Evolutionary conservation across 2,797 vertebrate species (phyloP).

Genomic region (Ctenopoma kingsleyae): DNA sequence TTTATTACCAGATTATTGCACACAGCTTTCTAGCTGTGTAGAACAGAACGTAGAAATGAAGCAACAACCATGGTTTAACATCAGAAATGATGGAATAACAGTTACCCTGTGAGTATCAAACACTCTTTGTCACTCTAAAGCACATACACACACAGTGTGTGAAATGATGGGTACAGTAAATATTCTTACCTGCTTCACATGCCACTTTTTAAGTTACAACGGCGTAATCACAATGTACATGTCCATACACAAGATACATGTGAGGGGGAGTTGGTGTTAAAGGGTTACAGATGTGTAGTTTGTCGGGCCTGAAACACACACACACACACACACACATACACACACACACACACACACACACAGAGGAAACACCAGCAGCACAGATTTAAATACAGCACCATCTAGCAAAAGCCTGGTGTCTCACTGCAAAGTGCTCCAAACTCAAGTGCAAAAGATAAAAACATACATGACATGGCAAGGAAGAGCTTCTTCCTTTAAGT

Average conservation of each 20-base stretch:
- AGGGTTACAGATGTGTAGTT: constrained; percentile 9
- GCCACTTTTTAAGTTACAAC: constrained; percentile 39
- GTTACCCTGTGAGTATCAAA: constrained; percentile 20
- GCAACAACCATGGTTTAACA: constrained; percentile 25
- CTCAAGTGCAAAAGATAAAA: constrained; percentile 54
- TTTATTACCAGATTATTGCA: constrained; percentile 69
- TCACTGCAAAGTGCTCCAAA: constrained; percentile 40
- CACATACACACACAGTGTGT: constrained; percentile 66
- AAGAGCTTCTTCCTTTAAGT: background rate
- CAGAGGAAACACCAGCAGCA: constrained; percentile 41
- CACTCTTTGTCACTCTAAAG: constrained; percentile 28
- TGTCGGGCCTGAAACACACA: constrained; percentile 30
- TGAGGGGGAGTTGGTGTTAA: constrained; percentile 23
- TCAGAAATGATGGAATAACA: constrained; percentile 35
- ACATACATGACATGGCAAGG: constrained; percentile 35
- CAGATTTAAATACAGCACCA: constrained; percentile 50
- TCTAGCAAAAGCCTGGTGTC: constrained; percentile 43
- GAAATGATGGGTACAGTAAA: constrained; percentile 66
- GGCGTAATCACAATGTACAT: constrained; percentile 41
- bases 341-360: constrained; percentile 19
- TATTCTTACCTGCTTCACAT: constrained; percentile 42
- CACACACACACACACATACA: background rate
- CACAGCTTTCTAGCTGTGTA: constrained; percentile 44
- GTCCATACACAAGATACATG: constrained; percentile 22
- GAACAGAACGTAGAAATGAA: constrained; percentile 45